A percentile compares a stretch with the other conserved stretches of the same genome.
phyloP scores from a whole-genome alignment of 2,888 invertebrate species.

The Periphyllus acericola region DNA sequence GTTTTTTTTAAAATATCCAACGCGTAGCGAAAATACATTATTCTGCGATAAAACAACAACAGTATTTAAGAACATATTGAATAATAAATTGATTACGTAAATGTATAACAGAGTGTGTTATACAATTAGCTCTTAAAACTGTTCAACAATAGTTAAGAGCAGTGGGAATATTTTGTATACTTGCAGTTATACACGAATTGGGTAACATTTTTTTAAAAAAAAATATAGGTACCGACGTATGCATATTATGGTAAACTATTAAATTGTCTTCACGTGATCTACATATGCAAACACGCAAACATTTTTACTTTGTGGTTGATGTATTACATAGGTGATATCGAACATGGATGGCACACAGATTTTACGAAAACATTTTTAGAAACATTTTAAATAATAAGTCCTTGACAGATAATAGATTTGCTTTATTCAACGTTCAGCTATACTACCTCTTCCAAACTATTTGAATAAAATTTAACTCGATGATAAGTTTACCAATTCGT shows the following conservation, averaged over 20 bases:
- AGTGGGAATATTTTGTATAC: not conserved
- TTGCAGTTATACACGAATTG: not conserved
- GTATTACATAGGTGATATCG: not conserved
- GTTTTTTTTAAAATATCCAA: not conserved
- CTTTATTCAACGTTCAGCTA: not conserved
- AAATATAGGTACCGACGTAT: too few relatives aligned
- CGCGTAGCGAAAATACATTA: not conserved
- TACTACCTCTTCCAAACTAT: not conserved
- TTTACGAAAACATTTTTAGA: not conserved
- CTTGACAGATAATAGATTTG: not conserved
- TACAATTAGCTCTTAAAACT: not conserved
- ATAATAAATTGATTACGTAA: conserved; percentile 13
- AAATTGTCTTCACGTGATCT: not conserved
- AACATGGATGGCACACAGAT: not conserved
- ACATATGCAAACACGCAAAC: not conserved
- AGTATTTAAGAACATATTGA: conserved; percentile 1
- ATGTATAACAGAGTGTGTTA: conserved; percentile 1
- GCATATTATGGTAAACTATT: not conserved
- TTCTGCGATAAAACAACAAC: not conserved
- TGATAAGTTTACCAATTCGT: not conserved
- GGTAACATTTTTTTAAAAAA: not conserved
- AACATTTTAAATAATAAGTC: not conserved
- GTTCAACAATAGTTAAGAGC: not conserved
- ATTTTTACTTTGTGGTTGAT: not conserved
- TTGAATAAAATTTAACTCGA: not conserved